Evolutionary conservation across 2,888 invertebrate genomes (phyloP).

Genomic region (Acleris literana): DNA sequence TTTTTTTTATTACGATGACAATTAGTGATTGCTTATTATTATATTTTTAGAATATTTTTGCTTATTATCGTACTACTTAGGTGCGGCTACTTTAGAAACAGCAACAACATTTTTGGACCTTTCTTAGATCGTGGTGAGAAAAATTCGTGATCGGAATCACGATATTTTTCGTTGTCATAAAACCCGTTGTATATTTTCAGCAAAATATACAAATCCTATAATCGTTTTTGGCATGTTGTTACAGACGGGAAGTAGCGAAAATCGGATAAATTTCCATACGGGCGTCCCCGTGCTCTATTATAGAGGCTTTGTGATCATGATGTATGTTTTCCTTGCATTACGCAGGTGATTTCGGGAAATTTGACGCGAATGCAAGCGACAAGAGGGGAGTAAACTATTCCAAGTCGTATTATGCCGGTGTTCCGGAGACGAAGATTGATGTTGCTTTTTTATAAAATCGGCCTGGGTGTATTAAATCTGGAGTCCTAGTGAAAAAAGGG

Average conservation of each 20-base stretch:
- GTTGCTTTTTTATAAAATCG: constrained; percentile 42
- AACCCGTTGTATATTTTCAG: background rate
- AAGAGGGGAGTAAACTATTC: constrained; percentile 58
- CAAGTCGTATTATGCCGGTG: constrained; percentile 44
- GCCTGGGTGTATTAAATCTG: too few relatives aligned
- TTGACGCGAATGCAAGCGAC: constrained; percentile 56
- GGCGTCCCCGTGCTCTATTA: constrained; percentile 65
- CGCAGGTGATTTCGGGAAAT: constrained; percentile 59
- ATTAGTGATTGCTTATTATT: too few relatives aligned
- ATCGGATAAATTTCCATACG: constrained; percentile 74
- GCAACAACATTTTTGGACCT: too few relatives aligned
- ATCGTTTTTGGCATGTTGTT: constrained; percentile 64
- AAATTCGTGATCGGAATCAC: background rate
- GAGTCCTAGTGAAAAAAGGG: too few relatives aligned
- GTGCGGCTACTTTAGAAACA: too few relatives aligned
- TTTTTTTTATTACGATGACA: too few relatives aligned
- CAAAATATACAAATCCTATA: constrained; percentile 46
- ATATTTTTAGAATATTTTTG: too few relatives aligned
- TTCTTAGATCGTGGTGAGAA: too few relatives aligned
- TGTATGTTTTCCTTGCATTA: constrained; percentile 76
- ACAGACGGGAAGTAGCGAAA: constrained; percentile 66
- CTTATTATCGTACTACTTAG: too few relatives aligned
- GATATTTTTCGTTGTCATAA: constrained; percentile 18
- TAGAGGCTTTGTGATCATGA: constrained; percentile 71
- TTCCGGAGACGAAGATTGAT: constrained; percentile 71